Evolutionary conservation across 2,797 vertebrate species (phyloP), one percentile per base, ranked within the genome.

Genomic region (Coracias cyanogaster): DNA sequence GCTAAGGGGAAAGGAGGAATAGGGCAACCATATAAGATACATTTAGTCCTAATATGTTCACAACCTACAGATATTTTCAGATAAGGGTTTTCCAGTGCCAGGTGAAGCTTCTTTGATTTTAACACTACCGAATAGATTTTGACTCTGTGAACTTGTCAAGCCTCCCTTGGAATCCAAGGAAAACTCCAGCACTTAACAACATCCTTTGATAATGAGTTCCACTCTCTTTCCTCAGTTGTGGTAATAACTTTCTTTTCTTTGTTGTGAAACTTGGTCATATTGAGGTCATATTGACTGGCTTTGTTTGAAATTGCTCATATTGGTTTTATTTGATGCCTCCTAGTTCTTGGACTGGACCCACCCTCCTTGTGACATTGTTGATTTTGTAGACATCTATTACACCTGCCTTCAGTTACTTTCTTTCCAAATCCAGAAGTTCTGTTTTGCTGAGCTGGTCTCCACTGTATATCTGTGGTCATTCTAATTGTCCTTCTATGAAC

Each of bases 301-400:
- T 80, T 51, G 19, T 80, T 51, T 58, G 22, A 45, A 73, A 58
- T n/a, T 52, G 13, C 13, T 62, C 10, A 29, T 39, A 22, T 5
- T 51, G 6, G 3, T 78, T 93, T 82, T 54, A 26, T 46, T 46
- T 51, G 57, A 29, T 64, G 15, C 4, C 12, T 49, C 5, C 14
- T 15, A 3, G 6, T 31, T 55, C 46, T 69, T 77, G 41, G 37
- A 61, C 29, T 72, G 37, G n/a, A 19, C 7, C 9, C 46, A 52
- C 0, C 2, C 14, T 43, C 31, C 15, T 28, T 61, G 28, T 12
- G 19, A 15, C 35, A 62, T 9, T 43, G 24, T 15, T 76, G 31
- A 7, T 76, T 89, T 61, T 76, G 21, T 57, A 0, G 0, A n/a
- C 28, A 16, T 35, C 10, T n/a, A 10, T 49, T 2, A 4, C 20